These are phyloP conservation scores for Actenoides hombroni DNA, from an alignment of 2,113 vertebrate species.

Conservation along the genomic window DNA sequence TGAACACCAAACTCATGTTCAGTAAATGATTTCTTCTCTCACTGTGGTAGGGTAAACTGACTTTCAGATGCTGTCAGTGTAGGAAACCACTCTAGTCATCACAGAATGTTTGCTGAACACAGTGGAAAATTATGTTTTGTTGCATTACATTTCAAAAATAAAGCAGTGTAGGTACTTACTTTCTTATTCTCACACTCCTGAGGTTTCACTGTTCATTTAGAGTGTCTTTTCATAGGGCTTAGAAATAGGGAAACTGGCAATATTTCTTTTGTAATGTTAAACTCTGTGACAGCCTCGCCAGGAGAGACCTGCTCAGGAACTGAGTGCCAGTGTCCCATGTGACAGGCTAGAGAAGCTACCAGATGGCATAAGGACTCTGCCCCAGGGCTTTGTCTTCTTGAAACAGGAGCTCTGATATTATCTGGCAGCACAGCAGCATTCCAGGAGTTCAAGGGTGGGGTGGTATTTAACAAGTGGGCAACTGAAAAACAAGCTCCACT, in stretches of 20 bases:
- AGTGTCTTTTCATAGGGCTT: background rate
- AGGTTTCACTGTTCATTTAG: background rate
- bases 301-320: background rate
- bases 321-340: background rate
- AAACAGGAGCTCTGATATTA: slow-evolving; percentile 40
- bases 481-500: slow-evolving; percentile 2
- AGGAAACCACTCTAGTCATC: background rate
- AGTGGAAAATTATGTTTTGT: background rate
- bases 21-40: background rate
- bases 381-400: background rate
- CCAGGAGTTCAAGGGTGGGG: slow-evolving; percentile 46
- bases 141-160: background rate
- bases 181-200: background rate
- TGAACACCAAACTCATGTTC: background rate
- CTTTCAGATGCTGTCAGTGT: background rate
- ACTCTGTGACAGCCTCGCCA: background rate
- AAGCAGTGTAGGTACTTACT: background rate
- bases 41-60: background rate
- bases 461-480: slow-evolving; percentile 47
- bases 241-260: background rate
- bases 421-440: slow-evolving; percentile 38
- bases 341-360: background rate
- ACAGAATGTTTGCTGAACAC: background rate
- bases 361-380: background rate
- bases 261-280: background rate